Conservation (phyloP, 2,797 vertebrate species). For the Notolepis coatsorum region DNA sequence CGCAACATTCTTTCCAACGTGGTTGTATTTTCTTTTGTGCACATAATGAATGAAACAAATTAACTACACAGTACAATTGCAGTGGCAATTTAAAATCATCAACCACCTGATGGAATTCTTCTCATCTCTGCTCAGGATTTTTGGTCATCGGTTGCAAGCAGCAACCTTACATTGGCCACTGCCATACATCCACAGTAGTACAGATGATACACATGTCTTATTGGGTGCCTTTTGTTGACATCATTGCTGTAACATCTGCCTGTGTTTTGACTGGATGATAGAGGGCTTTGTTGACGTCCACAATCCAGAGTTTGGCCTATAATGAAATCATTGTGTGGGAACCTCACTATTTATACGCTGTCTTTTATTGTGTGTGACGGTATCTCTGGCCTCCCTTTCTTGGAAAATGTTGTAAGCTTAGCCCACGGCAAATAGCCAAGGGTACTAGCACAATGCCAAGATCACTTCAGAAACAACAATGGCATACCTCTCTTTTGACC, state of each 20-base stretch:
- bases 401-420: conserved; percentile 40
- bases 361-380: conserved; percentile 62
- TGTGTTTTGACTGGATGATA: conserved; percentile 70
- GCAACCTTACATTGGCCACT: neutral
- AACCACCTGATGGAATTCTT: too few species aligned
- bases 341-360: conserved; percentile 50
- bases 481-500: neutral
- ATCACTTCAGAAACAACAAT: conserved; percentile 22
- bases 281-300: conserved; percentile 39
- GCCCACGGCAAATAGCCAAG: conserved; percentile 6
- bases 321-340: conserved; percentile 65
- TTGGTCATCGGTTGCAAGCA: too few species aligned
- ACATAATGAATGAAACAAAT: neutral
- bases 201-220: conserved; percentile 10
- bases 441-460: conserved; percentile 6
- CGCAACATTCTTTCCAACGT: neutral
- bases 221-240: conserved; percentile 26
- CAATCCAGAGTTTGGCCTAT: conserved; percentile 40
- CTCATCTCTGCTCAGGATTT: neutral
- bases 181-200: conserved; percentile 26
- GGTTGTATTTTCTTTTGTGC: conserved; percentile 12
- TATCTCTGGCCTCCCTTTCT: conserved; percentile 44
- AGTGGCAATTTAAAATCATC: too few species aligned
- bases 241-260: conserved; percentile 58
- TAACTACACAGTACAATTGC: too few species aligned